Conservation (phyloP, 2,113 vertebrate genomes). For the Gracilinanus agilis region DNA sequence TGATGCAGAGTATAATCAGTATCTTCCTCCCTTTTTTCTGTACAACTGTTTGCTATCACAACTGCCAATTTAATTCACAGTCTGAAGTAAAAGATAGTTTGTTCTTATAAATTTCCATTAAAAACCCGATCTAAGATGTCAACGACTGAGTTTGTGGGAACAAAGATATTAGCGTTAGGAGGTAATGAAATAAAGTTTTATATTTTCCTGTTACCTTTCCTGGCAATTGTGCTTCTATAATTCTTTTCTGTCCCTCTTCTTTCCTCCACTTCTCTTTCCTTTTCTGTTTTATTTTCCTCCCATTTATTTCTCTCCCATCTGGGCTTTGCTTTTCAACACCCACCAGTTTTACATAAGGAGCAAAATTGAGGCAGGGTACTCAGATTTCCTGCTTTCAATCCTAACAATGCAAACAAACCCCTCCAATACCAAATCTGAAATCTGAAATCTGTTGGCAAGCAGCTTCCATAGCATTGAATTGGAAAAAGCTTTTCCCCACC, state of each 20-base stretch:
- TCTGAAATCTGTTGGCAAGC: slow-evolving; percentile 73
- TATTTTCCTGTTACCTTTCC: neutral
- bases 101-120: neutral
- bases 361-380: neutral
- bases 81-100: neutral
- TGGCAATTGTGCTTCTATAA: neutral
- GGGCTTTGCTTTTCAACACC: neutral
- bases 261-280: neutral
- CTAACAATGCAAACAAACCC: slow-evolving; percentile 63
- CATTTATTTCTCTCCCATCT: neutral
- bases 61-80: neutral
- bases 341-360: neutral
- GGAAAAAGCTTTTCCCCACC: slow-evolving; percentile 70
- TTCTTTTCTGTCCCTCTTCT: slow-evolving; percentile 5
- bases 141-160: neutral
- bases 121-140: neutral
- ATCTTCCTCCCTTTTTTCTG: neutral
- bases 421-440: slow-evolving; percentile 50
- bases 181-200: neutral
- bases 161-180: neutral
- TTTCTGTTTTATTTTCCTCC: neutral
- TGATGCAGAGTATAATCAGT: neutral
- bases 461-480: slow-evolving; percentile 69
- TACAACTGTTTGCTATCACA: neutral
- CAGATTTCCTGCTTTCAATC: slow-evolving; percentile 40